Conservation (phyloP, 2,113 vertebrate genomes). For the Gymnogyps californianus region DNA sequence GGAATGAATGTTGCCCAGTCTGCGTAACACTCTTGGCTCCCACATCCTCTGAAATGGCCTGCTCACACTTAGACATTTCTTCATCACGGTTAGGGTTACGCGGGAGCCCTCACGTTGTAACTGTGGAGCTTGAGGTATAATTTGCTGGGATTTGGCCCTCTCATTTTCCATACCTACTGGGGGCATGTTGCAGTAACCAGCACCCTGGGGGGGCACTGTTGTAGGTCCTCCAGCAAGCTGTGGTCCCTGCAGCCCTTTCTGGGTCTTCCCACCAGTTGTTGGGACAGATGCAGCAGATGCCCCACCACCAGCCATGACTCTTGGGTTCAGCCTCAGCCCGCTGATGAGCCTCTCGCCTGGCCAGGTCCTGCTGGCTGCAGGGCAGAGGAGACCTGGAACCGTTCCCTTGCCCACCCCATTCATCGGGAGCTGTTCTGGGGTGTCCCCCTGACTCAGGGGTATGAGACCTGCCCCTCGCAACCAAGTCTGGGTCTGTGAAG, state of each 20-base stretch:
- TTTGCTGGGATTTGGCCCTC: background rate
- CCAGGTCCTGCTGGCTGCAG: background rate
- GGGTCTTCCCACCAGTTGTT: background rate
- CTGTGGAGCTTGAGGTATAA: background rate
- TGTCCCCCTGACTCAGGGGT: background rate
- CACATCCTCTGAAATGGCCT: background rate
- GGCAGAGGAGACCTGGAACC: background rate
- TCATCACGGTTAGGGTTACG: background rate
- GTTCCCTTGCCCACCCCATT: background rate
- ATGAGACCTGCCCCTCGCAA: background rate
- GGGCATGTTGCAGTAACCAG: background rate
- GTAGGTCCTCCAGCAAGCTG: background rate
- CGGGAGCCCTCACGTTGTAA: background rate
- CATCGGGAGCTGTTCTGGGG: background rate
- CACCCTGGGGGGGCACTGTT: background rate
- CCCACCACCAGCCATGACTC: background rate
- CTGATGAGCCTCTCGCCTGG: background rate
- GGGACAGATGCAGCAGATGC: background rate
- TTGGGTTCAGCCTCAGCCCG: background rate
- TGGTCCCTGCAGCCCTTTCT: background rate
- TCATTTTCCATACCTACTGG: background rate
- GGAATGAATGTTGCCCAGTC: background rate
- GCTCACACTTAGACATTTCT: background rate
- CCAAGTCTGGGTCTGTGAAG: background rate
- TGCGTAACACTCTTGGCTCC: background rate